Base-by-base conservation (phyloP, 2,888 invertebrate genomes). In the Cerastis leucographa region DNA sequence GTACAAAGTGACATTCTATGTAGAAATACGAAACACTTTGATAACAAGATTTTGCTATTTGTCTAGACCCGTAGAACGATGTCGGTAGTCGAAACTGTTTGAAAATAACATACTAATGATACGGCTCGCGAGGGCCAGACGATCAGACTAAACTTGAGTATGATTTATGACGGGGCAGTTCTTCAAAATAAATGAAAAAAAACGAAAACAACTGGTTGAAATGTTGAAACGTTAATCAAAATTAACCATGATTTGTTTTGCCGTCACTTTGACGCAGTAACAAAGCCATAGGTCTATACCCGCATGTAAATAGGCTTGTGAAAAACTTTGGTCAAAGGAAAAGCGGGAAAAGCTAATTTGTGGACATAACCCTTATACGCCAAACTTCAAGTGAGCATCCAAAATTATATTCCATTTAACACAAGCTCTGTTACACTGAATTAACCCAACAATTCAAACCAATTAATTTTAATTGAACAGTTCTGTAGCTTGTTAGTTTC, bases 311-410 rank as follows among this genome's bases (percentile, higher is more conserved):
- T 74, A 74, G 64, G 29, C n/a, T 25, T 49, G 42, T 11, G 54
- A 78, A 79, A 76, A 79, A 83, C 66, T 76, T 79, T 67, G 0
- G 22, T 56, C 66, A 83, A 88, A 88, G 84, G 90, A 91, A 92
- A 82, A 82, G 88, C 88, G 66, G 91, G 90, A 91, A 92, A 83
- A 81, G 87, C 88, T 84, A 80, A 81, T 81, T 71, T 81, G 70
- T 78, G 35, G 46, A 67, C 59, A 69, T 70, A 54, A 80, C 69
- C 68, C 65, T 65, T 80, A 70, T 19, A 59, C 54, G 42, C 46
- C 51, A 25, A 80, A 85, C 62, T 74, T 70, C 25, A 83, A 78
- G n/a, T 61, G 65, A 78, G 42, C 79, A 70, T 78, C 54, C 61
- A 22, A 84, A 70, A 78, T 84, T 59, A 81, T 74, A 79, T 67